Evolutionary conservation across 2,113 vertebrate genomes (phyloP).

Genomic region (Thomomys bottae): DNA sequence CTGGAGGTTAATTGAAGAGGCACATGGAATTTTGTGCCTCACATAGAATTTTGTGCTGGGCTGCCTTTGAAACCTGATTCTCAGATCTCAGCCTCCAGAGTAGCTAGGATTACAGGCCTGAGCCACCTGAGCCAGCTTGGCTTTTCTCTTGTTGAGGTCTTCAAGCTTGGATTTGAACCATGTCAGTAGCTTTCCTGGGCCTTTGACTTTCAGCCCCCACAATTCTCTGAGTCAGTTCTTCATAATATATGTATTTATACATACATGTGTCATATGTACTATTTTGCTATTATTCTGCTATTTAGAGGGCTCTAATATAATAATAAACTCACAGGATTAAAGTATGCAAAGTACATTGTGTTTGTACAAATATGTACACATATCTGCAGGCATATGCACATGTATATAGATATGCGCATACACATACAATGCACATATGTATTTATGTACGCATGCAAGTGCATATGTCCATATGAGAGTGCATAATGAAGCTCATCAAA

Average conservation of each 20-base stretch:
- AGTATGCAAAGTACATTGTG: not conserved
- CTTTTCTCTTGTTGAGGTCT: not conserved
- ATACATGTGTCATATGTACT: not conserved
- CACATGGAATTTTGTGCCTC: too few species aligned
- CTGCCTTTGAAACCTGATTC: too few species aligned
- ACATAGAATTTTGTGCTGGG: too few species aligned
- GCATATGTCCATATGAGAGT: too few species aligned
- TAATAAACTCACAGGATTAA: not conserved
- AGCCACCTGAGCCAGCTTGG: too few species aligned
- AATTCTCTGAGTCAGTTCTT: not conserved
- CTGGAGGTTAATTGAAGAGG: too few species aligned
- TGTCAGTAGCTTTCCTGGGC: not conserved
- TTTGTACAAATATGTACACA: not conserved
- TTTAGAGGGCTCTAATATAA: not conserved
- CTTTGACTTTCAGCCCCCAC: not conserved
- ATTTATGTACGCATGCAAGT: too few species aligned
- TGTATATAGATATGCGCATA: rapidly evolving
- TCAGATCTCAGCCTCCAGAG: too few species aligned
- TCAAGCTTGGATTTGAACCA: not conserved
- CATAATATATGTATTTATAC: not conserved
- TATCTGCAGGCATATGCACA: not conserved
- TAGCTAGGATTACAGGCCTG: too few species aligned
- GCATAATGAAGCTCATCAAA: too few species aligned
- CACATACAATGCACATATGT: too few species aligned
- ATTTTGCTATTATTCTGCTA: not conserved